Conservation (phyloP, 2,113 vertebrate species). For the Misgurnus mizolepis region DNA sequence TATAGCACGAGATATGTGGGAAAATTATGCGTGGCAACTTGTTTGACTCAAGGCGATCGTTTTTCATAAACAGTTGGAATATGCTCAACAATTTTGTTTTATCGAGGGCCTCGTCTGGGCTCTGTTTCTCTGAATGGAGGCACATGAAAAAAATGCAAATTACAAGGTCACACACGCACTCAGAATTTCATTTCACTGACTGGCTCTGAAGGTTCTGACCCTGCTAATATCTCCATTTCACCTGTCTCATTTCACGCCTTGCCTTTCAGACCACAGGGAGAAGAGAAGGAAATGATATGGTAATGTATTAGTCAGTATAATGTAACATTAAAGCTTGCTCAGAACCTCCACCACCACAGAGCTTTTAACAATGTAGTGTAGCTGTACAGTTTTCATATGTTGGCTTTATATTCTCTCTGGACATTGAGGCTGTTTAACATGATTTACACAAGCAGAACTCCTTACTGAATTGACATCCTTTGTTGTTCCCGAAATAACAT, state of each 20-base stretch:
- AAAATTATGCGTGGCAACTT: slow-evolving; percentile 9
- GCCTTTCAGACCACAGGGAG: background rate
- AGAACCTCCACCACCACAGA: background rate
- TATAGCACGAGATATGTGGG: background rate
- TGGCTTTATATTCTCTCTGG: background rate
- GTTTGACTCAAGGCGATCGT: slow-evolving; percentile 30
- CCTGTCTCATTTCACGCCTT: slow-evolving; percentile 31
- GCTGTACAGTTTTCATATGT: background rate
- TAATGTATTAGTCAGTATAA: slow-evolving; percentile 41
- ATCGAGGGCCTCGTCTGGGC: background rate
- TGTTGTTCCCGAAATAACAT: slow-evolving; percentile 13
- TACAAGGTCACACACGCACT: slow-evolving; percentile 11
- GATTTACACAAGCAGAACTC: slow-evolving; percentile 16
- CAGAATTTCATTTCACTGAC: slow-evolving; percentile 40
- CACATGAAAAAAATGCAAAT: slow-evolving; percentile 38
- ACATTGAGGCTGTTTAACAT: slow-evolving; percentile 27
- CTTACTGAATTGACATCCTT: slow-evolving; percentile 10
- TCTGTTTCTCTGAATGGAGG: background rate
- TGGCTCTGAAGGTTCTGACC: slow-evolving; percentile 43
- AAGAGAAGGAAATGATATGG: slow-evolving; percentile 36
- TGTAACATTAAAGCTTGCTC: slow-evolving; percentile 20
- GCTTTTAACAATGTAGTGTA: slow-evolving; percentile 11
- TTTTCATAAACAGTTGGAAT: slow-evolving; percentile 4
- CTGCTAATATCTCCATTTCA: slow-evolving; percentile 39
- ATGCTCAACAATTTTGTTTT: slow-evolving; percentile 11